A percentile compares a stretch with the other conserved stretches of the same genome.
phyloP scores from a whole-genome alignment of 2,113 vertebrate genomes.

The Ranitomeya variabilis region DNA sequence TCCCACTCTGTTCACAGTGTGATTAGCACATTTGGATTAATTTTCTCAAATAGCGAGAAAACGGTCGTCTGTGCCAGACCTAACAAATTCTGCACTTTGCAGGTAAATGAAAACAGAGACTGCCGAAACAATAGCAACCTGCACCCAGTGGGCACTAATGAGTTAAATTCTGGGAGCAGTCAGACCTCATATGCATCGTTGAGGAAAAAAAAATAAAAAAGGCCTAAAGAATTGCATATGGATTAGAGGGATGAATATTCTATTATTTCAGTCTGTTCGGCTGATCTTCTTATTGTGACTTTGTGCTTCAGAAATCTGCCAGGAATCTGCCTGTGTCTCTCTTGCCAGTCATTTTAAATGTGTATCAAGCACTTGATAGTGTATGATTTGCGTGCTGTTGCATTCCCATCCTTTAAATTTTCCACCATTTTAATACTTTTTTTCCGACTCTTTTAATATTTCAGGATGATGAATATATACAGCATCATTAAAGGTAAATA shows the following conservation, averaged over 20 bases:
- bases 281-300: constrained; percentile 93
- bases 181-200: constrained; percentile 85
- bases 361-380: constrained; percentile 88
- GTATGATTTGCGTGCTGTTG: constrained; percentile 87
- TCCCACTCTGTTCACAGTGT: no score
- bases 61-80: no score
- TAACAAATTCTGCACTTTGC: no score
- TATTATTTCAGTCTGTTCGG: constrained; percentile 97
- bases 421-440: constrained; percentile 86
- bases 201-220: constrained; percentile 72
- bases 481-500: constrained; percentile 88
- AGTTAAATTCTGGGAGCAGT: constrained; percentile 84
- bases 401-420: constrained; percentile 82
- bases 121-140: not conserved
- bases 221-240: constrained; percentile 96
- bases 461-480: constrained; percentile 88
- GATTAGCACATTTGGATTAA: no score
- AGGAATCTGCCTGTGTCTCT: constrained; percentile 80
- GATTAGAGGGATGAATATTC: constrained; percentile 99
- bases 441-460: constrained; percentile 86
- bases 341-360: constrained; percentile 82
- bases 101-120: not conserved
- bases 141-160: not conserved
- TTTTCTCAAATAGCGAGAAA: no score
- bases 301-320: constrained; percentile 84